Evolutionary conservation across 2,113 vertebrate genomes (phyloP), one percentile per base, ranked within the genome.

Genomic region (Donacobius atricapilla): DNA sequence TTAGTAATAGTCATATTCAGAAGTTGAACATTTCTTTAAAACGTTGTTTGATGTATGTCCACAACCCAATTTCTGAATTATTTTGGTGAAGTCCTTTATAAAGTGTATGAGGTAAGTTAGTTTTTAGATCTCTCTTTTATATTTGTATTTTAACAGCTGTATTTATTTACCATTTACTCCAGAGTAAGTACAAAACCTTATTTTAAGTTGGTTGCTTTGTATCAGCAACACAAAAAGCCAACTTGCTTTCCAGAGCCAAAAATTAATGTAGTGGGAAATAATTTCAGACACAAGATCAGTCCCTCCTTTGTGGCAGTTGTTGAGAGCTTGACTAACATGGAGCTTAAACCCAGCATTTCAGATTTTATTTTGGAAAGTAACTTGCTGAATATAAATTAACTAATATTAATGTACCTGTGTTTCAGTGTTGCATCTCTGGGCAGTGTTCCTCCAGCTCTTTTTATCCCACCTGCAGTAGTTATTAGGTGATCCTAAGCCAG

Each of bases 11-110:
- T 53, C 25, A 5, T 13, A 30, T 5, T 68, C 39, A 50, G 35
- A 71, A 45, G 8, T 0, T 44, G 48, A 64, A 19, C 19, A 10
- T 60, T 16, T 47, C 10, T 42, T 72, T 35, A 69, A 77, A 45
- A 44, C 0, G 0, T 31, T 0, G 0, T 66, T 83, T 76, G 22
- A 11, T 7, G 1, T 54, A 31, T 9, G 3, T 42, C 25, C 16
- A 33, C 23, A 21, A 17, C 11, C 28, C 12, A 27, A 11, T 58
- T 63, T 54, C 44, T 48, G 35, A 80, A 25, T 83, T 75, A 75
- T 20, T 76, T 56, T 72, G n/a, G 27, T 75, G 11, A 75, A 54
- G 18, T 15, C 14, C 21, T 86, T 72, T 47, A 18, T 48, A 37
- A 63, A 1, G 0, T 35, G 10, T 33, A 30, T 27, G 11, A 15